phyloP scores from a whole-genome alignment of 2,888 invertebrate genomes.

The Tetragonisca angustula region DNA sequence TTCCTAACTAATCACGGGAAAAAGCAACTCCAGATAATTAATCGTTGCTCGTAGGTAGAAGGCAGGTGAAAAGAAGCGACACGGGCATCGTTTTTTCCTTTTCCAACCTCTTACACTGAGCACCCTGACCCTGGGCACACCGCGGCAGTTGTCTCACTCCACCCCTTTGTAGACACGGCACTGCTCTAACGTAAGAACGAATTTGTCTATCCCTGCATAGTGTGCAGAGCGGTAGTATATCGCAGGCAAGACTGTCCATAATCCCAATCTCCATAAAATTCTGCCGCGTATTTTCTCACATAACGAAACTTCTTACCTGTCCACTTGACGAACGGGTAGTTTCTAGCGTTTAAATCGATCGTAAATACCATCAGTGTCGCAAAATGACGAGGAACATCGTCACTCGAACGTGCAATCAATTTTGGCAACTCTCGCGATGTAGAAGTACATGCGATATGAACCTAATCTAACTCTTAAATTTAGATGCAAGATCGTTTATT shows the following conservation, averaged over 20 bases:
- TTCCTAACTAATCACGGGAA: background rate
- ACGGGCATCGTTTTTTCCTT: constrained; percentile 70
- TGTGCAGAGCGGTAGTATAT: constrained; percentile 41
- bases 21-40: constrained; percentile 57
- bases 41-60: constrained; percentile 58
- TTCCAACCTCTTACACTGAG: constrained; percentile 67
- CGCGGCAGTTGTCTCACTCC: constrained; percentile 72
- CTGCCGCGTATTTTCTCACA: background rate
- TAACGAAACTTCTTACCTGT: background rate
- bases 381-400: too few relatives aligned
- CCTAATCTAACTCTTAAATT: background rate
- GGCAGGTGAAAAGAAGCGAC: constrained; percentile 73
- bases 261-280: constrained; percentile 19
- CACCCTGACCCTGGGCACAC: constrained; percentile 74
- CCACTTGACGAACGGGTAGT: background rate
- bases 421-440: too few relatives aligned
- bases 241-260: constrained; percentile 36
- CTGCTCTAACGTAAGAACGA: constrained; percentile 64
- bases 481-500: background rate
- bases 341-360: background rate
- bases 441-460: too few relatives aligned
- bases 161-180: constrained; percentile 69
- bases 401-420: too few relatives aligned
- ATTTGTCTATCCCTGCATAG: constrained; percentile 69
- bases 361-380: background rate